Conservation (phyloP, 2,797 vertebrate species). For the Dendrocincla fuliginosa region DNA sequence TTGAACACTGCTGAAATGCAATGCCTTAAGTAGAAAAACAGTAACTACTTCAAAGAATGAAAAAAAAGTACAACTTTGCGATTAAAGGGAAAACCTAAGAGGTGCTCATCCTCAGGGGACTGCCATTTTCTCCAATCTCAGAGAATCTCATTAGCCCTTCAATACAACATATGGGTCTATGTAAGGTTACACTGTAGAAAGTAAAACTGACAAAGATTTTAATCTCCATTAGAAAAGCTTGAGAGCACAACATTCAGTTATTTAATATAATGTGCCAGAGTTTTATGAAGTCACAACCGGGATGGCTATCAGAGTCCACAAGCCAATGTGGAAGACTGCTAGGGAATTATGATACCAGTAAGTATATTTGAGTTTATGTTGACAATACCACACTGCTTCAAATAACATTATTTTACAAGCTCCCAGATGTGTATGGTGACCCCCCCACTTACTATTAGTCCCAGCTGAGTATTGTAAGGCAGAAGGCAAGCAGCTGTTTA, state of each 20-base stretch:
- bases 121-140: not conserved
- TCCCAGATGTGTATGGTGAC: not conserved
- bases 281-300: not conserved
- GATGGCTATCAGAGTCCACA: not conserved
- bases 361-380: not conserved
- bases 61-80: not conserved
- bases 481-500: not conserved
- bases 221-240: not conserved
- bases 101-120: not conserved
- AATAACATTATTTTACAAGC: not conserved
- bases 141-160: not conserved
- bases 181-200: not conserved
- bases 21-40: not conserved
- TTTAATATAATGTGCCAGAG: not conserved
- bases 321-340: not conserved
- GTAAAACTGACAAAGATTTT: conserved; percentile 21
- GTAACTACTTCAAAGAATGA: not conserved
- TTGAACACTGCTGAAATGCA: not conserved
- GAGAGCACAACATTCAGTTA: not conserved
- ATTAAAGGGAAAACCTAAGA: not conserved
- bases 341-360: not conserved
- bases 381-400: not conserved
- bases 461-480: not conserved
- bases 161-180: not conserved
- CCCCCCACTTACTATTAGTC: not conserved